Base-by-base conservation (phyloP, 2,113 vertebrate genomes). In the Orycteropus afer region DNA sequence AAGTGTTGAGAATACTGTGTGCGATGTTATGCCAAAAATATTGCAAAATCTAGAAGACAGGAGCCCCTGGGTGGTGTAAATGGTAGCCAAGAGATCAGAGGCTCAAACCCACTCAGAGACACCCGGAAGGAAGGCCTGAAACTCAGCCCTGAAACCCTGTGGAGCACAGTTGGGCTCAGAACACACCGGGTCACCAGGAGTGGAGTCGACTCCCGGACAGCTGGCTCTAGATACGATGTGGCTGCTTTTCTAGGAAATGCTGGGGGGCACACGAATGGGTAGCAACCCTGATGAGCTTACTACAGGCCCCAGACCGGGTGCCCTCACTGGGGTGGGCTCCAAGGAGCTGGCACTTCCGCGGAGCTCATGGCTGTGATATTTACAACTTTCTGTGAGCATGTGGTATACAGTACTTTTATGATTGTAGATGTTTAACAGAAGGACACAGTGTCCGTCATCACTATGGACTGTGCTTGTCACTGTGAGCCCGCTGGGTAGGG, bases 321-420 rank as follows among this genome's bases (percentile, higher is more conserved):
- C 32, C 63, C n/a, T 34, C 15, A 17, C 32, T 34, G 61, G 27
- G 11, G 6, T 0, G 0, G 2, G 22, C 53, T 51, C 77, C 40
- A 7, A 11, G 47, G 1, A 0, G 15, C 59, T 3, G 0, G 13
- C 63, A 6, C 32, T 2, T 11, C 59, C 63, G 14, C 5, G 1
- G 2, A 2, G 34, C 10, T 34, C 40, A 0, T 25, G 13, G 40
- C 45, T 20, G 25, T 51, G 65, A 27, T 13, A 3, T 5, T 1
- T 22, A 8, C 3, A 5, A 8, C 3, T 29, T 45, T 79, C 59
- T 57, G 25, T 32, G 61, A 65, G 9, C 27, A n/a, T 4, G 9
- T 7, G 13, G 32, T 40, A 3, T 13, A 23, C 13, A 32, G 25
- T 25, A 14, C 49, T 40, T 77, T 42, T 15, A 37, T 20, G 82